Evolutionary conservation across 1,140 invertebrate species (phyloP).

Genomic region (Sarcophaga peregrina): DNA sequence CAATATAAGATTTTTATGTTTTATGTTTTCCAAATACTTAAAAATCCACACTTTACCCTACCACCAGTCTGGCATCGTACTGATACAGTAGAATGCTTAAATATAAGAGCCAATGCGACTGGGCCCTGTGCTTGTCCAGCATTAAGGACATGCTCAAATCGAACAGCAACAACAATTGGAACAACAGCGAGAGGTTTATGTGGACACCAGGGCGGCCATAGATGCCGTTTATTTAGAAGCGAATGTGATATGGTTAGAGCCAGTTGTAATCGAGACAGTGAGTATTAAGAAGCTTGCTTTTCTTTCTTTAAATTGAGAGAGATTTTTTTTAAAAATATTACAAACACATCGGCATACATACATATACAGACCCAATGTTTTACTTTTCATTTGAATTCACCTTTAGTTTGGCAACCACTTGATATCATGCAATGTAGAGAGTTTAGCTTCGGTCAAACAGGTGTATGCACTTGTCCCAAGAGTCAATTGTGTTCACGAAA

Average conservation of each 20-base stretch:
- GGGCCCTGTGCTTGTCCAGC: constrained; percentile 21
- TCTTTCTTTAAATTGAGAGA: neutral
- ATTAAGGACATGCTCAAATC: constrained; percentile 27
- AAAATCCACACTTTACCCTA: neutral
- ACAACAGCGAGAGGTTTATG: constrained; percentile 5
- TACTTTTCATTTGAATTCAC: neutral
- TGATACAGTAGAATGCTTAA: constrained; percentile 17
- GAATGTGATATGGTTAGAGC: constrained; percentile 34
- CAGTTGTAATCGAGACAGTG: constrained; percentile 10
- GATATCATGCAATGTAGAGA: constrained; percentile 21
- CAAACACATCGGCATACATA: neutral
- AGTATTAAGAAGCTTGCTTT: neutral
- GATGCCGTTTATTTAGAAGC: constrained; percentile 25
- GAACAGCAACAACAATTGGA: constrained; percentile 1
- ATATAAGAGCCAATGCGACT: neutral
- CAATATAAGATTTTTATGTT: too few relatives aligned
- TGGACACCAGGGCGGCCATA: constrained; percentile 9
- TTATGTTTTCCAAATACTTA: neutral
- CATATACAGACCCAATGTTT: neutral
- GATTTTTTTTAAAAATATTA: neutral
- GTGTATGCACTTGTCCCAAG: neutral
- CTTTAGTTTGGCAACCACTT: constrained; percentile 1
- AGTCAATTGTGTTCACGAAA: constrained; percentile 4
- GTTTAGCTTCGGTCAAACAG: constrained; percentile 1
- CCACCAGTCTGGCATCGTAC: constrained; percentile 6